Conservation (phyloP, 1,140 invertebrate species). For the Polypedilum vanderplanki region DNA sequence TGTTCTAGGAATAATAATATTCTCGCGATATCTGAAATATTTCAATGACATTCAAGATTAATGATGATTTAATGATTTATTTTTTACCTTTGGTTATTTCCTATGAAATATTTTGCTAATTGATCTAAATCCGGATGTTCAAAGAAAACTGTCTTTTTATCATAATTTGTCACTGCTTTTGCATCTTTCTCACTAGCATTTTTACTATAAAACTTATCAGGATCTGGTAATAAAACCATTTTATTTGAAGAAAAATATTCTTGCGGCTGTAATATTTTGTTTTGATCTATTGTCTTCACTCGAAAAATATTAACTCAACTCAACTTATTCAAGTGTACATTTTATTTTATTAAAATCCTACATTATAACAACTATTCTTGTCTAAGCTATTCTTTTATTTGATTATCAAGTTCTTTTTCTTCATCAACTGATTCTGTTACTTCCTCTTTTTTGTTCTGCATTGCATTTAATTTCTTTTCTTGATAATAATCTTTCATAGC, state of each 20-base stretch:
- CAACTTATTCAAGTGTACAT: too few relatives aligned
- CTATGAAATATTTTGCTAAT: constrained; percentile 58
- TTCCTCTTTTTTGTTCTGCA: neutral
- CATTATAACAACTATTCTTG: neutral
- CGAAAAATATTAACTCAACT: too few relatives aligned
- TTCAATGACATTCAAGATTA: neutral
- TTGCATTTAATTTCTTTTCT: neutral
- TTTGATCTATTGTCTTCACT: too few relatives aligned
- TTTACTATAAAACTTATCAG: neutral
- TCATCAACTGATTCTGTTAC: neutral
- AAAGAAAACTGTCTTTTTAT: constrained; percentile 39
- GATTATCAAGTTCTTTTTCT: neutral
- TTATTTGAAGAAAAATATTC: neutral
- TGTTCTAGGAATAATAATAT: constrained; percentile 72
- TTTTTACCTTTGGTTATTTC: constrained; percentile 46
- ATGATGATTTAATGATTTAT: neutral
- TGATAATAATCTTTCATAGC: constrained; percentile 53
- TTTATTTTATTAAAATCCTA: neutral
- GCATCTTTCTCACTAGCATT: too few relatives aligned
- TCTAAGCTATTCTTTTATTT: neutral
- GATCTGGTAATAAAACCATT: constrained; percentile 26
- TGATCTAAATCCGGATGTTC: constrained; percentile 49
- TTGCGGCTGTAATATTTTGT: too few relatives aligned
- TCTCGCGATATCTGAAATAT: constrained; percentile 58
- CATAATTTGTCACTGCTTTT: neutral